Evolutionary conservation across 2,797 vertebrate genomes (phyloP).

Genomic region (Hemitrygon akajei): DNA sequence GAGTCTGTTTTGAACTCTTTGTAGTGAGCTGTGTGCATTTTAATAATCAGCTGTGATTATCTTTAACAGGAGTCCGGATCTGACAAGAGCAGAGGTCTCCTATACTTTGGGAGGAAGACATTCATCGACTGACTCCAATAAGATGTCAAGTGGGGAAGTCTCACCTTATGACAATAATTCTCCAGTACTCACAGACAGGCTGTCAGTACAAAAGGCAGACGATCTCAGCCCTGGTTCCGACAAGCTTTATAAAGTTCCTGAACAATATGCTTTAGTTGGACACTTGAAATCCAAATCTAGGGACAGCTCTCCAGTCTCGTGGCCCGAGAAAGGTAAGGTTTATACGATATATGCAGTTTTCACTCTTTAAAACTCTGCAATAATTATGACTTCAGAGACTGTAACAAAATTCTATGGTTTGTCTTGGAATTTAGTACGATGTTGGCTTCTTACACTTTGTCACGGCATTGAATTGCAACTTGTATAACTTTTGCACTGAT

Average conservation of each 20-base stretch:
- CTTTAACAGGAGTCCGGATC: constrained; percentile 65
- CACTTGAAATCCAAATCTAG: constrained; percentile 59
- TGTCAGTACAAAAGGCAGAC: constrained; percentile 57
- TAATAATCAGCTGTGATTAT: constrained; percentile 7
- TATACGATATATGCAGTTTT: neutral
- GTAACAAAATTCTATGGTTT: neutral
- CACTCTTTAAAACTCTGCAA: neutral
- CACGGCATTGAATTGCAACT: neutral
- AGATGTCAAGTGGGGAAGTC: constrained; percentile 82
- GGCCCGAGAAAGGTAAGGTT: constrained; percentile 65
- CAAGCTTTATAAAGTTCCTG: constrained; percentile 60
- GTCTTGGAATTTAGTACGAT: neutral
- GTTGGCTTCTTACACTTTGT: neutral
- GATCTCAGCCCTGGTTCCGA: constrained; percentile 56
- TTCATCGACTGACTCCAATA: constrained; percentile 78
- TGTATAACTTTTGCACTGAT: neutral
- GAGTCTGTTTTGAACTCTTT: neutral
- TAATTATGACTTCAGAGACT: neutral
- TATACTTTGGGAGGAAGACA: constrained; percentile 68
- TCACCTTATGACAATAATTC: constrained; percentile 96
- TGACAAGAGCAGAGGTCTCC: constrained; percentile 60
- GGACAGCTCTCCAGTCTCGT: constrained; percentile 60
- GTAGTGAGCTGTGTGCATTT: neutral
- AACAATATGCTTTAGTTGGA: constrained; percentile 59
- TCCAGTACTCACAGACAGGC: constrained; percentile 72